A percentile compares a stretch with the other conserved stretches of the same genome.
phyloP scores from a whole-genome alignment of 2,888 invertebrate genomes.

The Ernsta delagoae region DNA sequence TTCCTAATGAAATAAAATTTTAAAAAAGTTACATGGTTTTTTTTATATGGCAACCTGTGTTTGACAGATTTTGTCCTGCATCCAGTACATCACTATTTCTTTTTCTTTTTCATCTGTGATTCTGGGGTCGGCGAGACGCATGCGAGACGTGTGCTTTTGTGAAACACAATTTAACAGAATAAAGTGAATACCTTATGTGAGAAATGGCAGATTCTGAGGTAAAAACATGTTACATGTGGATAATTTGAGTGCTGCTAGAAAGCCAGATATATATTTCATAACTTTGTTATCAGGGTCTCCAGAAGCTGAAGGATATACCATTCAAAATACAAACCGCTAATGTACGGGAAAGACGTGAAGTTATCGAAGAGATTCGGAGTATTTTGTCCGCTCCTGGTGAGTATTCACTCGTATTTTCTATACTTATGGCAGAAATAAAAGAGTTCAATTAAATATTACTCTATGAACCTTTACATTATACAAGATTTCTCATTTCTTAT shows the following conservation, averaged over 20 bases:
- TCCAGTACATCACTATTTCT: neutral
- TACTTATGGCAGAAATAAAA: too few relatives aligned
- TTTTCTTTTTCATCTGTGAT: conserved; percentile 52
- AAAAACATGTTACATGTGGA: conserved; percentile 46
- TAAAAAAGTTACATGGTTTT: too few relatives aligned
- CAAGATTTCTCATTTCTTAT: too few relatives aligned
- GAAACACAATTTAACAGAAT: conserved; percentile 39
- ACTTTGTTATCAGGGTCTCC: conserved; percentile 82
- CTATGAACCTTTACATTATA: neutral
- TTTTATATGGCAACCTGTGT: too few relatives aligned
- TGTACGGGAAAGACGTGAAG: conserved; percentile 87
- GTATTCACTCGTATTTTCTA: conserved; percentile 10
- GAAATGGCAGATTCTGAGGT: conserved; percentile 90
- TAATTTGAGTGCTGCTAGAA: neutral
- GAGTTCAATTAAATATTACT: too few relatives aligned
- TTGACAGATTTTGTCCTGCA: too few relatives aligned
- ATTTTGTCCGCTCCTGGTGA: conserved; percentile 91
- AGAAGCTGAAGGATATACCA: conserved; percentile 89
- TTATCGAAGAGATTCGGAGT: conserved; percentile 87
- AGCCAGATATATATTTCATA: conserved; percentile 39
- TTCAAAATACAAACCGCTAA: conserved; percentile 90
- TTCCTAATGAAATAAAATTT: too few relatives aligned
- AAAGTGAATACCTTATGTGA: conserved; percentile 61
- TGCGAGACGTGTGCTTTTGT: conserved; percentile 62
- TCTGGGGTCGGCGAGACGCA: conserved; percentile 38